phyloP scores from a whole-genome alignment of 2,797 vertebrate genomes.

The Thunnus albacares region DNA sequence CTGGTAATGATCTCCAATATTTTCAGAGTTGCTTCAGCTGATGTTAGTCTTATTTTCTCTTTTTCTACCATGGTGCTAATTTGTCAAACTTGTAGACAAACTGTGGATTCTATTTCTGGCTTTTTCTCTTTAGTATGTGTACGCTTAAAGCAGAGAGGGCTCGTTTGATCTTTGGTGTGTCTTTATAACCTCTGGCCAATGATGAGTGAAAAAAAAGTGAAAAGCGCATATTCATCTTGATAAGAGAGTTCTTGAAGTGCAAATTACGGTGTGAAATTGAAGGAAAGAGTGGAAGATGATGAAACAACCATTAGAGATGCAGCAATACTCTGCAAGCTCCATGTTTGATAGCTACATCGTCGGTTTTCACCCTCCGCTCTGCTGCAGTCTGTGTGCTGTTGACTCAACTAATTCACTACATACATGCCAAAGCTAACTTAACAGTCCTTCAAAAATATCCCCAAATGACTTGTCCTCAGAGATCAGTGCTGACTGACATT shows the following conservation, averaged over 20 bases:
- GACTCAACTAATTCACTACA: neutral
- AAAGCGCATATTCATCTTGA: conserved; percentile 20
- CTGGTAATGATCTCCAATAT: conserved; percentile 43
- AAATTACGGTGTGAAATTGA: conserved; percentile 21
- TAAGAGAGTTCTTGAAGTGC: conserved; percentile 42
- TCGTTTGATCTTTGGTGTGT: conserved; percentile 12
- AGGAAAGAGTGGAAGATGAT: conserved; percentile 5
- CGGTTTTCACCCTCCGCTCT: neutral
- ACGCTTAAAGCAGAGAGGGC: neutral
- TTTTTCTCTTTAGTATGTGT: neutral
- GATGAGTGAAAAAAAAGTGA: neutral
- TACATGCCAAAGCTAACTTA: neutral
- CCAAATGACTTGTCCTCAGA: conserved; percentile 5
- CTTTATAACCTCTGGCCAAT: conserved; percentile 4
- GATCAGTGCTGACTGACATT: neutral
- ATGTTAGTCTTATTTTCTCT: neutral
- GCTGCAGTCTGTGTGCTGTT: conserved; percentile 7
- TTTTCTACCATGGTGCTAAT: neutral
- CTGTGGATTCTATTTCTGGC: neutral
- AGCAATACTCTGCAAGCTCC: conserved; percentile 25
- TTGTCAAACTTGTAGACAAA: conserved; percentile 8
- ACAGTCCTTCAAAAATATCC: neutral
- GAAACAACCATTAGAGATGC: conserved; percentile 22
- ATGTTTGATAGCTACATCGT: neutral
- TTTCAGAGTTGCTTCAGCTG: neutral